Conservation (phyloP, 2,888 invertebrate species). For the Nemapogon koenigi region DNA sequence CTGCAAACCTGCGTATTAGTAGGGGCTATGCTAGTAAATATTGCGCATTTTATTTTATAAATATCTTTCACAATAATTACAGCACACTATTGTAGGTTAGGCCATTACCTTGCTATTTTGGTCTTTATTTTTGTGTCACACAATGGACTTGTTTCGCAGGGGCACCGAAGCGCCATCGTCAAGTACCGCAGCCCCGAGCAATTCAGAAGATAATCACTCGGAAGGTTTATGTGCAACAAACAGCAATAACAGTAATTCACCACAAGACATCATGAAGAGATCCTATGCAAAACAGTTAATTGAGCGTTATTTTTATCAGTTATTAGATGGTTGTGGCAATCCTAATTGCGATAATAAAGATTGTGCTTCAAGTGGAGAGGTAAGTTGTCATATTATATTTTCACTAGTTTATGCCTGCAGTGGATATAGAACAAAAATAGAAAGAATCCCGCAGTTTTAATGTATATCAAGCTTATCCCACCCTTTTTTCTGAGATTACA, state of each 20-base stretch:
- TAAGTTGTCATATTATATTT: too few species aligned
- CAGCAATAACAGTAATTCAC: slow-evolving; percentile 28
- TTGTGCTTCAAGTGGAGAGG: slow-evolving; percentile 91
- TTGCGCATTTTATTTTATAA: too few species aligned
- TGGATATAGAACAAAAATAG: too few species aligned
- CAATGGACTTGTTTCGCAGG: slow-evolving; percentile 26
- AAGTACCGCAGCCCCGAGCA: slow-evolving; percentile 41
- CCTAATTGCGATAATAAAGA: slow-evolving; percentile 83
- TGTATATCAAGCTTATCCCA: too few species aligned
- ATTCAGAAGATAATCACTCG: slow-evolving; percentile 31
- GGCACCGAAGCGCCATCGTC: slow-evolving; percentile 64
- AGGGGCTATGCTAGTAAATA: too few species aligned
- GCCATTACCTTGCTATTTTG: slow-evolving; percentile 56
- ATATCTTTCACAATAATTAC: too few species aligned
- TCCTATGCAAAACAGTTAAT: slow-evolving; percentile 85
- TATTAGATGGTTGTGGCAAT: slow-evolving; percentile 92
- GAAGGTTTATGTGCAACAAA: slow-evolving; percentile 41
- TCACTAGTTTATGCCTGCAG: too few species aligned
- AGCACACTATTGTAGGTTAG: slow-evolving; percentile 31
- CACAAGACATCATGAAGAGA: slow-evolving; percentile 74
- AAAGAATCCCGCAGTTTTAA: too few species aligned
- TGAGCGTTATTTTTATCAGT: slow-evolving; percentile 91
- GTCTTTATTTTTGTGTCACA: slow-evolving; percentile 38
- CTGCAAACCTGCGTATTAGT: too few species aligned
- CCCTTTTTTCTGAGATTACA: too few species aligned